These are phyloP conservation scores for Lagocephalus sceleratus DNA, from an alignment of 2,797 vertebrate species.

Conservation along the genomic window DNA sequence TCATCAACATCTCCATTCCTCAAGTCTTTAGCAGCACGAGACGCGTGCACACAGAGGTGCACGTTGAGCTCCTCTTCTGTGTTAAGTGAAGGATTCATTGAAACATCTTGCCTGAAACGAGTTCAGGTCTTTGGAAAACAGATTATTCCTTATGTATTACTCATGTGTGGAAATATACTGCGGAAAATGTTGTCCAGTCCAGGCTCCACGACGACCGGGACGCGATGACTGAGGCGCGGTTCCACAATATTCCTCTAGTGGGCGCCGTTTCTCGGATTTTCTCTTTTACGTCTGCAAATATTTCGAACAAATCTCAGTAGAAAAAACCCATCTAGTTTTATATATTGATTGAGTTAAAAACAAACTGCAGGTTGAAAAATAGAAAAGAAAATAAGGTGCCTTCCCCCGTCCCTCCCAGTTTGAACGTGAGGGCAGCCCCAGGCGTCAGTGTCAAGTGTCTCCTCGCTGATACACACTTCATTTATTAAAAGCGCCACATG, in stretches of 20 bases:
- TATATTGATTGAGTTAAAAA: not conserved
- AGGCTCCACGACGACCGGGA: slow-evolving; percentile 8
- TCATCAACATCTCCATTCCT: slow-evolving; percentile 60
- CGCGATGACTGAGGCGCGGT: slow-evolving; percentile 34
- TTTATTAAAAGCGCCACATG: slow-evolving; percentile 3
- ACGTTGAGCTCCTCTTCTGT: slow-evolving; percentile 17
- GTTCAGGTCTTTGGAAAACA: slow-evolving; percentile 19
- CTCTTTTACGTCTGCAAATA: not conserved
- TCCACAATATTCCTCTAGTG: slow-evolving; percentile 50
- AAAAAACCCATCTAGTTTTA: not conserved
- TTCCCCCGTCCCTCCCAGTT: not conserved
- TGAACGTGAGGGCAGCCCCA: slow-evolving; percentile 1
- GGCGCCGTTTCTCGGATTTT: slow-evolving; percentile 53
- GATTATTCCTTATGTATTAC: not conserved
- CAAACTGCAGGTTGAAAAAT: not conserved
- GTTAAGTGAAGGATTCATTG: slow-evolving; percentile 28
- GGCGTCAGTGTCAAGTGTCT: slow-evolving; percentile 16
- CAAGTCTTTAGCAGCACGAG: slow-evolving; percentile 47
- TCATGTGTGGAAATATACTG: slow-evolving; percentile 18
- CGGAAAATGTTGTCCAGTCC: slow-evolving; percentile 10
- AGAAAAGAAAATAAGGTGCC: too few species aligned
- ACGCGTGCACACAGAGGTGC: slow-evolving; percentile 40
- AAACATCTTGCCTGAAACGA: slow-evolving; percentile 28
- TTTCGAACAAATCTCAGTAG: not conserved
- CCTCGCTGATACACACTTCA: slow-evolving; percentile 2